phyloP scores from a whole-genome alignment of 2,797 vertebrate species.

The Alcedo atthis region DNA sequence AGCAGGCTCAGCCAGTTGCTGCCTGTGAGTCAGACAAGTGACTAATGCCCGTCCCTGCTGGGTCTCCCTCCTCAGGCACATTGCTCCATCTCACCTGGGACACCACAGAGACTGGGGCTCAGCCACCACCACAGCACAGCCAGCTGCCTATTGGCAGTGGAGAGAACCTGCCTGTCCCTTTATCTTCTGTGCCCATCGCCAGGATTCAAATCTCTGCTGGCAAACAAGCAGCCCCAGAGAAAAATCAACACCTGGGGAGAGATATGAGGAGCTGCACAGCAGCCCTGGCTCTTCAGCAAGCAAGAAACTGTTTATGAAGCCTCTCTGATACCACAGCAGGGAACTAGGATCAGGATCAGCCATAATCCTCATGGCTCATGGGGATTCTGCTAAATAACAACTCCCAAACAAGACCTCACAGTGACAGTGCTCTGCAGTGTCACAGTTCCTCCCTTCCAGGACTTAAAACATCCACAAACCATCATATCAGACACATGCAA shows the following conservation, averaged over 20 bases:
- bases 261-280: rapidly evolving
- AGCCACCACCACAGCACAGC: rapidly evolving
- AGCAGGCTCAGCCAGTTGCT: constrained; percentile 18
- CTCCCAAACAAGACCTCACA: neutral
- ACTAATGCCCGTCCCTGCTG: constrained; percentile 4
- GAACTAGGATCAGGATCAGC: neutral
- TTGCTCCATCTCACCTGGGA: neutral
- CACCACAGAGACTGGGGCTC: neutral
- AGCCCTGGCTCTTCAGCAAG: neutral
- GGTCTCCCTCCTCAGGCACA: neutral
- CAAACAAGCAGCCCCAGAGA: neutral
- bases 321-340: neutral
- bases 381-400: neutral
- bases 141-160: neutral
- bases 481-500: neutral
- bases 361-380: rapidly evolving
- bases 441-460: neutral
- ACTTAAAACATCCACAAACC: neutral
- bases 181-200: neutral
- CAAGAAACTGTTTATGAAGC: neutral
- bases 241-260: neutral
- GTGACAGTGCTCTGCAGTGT: neutral
- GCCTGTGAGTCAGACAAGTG: constrained; percentile 39
- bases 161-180: neutral
- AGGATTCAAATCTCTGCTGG: neutral